Evolutionary conservation across 2,797 vertebrate genomes (phyloP).

Genomic region (Parotocinclus haroldoi): DNA sequence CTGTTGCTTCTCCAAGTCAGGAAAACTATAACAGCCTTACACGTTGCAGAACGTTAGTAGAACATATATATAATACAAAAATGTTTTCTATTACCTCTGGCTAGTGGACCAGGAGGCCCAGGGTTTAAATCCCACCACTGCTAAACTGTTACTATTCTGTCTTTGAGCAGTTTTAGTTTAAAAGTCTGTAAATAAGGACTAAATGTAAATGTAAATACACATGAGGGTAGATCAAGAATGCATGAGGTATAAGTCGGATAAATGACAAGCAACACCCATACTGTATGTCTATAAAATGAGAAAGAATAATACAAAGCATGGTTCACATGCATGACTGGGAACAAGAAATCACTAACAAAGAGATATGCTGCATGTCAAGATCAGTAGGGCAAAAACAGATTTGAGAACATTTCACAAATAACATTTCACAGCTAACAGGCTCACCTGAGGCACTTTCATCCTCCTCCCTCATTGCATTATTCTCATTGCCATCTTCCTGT

Average conservation of each 20-base stretch:
- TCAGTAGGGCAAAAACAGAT: not conserved
- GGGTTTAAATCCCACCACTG: too few relatives aligned
- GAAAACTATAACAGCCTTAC: conserved; percentile 62
- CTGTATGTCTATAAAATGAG: not conserved
- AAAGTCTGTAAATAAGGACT: too few relatives aligned
- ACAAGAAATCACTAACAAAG: conserved; percentile 5
- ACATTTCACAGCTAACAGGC: too few relatives aligned
- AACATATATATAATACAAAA: conserved; percentile 20
- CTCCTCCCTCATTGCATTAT: conserved; percentile 64
- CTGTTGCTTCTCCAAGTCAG: conserved; percentile 53
- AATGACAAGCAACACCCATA: not conserved
- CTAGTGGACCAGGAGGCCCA: too few relatives aligned
- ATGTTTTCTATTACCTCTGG: too few relatives aligned
- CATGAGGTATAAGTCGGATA: too few relatives aligned
- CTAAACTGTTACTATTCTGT: too few relatives aligned
- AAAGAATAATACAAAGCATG: too few relatives aligned
- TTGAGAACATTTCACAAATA: conserved; percentile 3
- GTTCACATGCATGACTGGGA: not conserved
- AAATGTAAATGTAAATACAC: too few relatives aligned
- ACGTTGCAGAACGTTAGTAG: conserved; percentile 58
- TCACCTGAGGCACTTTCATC: conserved; percentile 57
- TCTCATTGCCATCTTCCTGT: conserved; percentile 57
- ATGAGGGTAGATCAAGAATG: too few relatives aligned
- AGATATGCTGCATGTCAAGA: too few relatives aligned
- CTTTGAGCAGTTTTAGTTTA: too few relatives aligned